Evolutionary conservation across 2,113 vertebrate species (phyloP).

Genomic region (Planiliza haematocheilus): DNA sequence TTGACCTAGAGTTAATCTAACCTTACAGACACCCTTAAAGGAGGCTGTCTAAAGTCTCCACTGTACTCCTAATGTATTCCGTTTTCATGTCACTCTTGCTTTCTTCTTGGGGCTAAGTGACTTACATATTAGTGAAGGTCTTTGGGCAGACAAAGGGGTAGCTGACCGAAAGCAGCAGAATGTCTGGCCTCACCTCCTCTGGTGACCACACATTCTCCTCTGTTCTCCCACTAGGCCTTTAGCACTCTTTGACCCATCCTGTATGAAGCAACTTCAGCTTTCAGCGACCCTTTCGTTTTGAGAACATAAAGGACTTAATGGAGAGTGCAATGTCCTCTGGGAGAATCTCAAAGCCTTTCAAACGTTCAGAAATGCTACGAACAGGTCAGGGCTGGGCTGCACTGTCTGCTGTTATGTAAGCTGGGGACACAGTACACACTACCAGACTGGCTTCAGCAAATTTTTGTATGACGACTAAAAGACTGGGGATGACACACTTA

Average conservation of each 20-base stretch:
- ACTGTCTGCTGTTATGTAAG: not conserved
- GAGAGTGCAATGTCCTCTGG: slow-evolving; percentile 30
- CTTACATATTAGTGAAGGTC: not conserved
- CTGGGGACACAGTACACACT: no score
- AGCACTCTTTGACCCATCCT: not conserved
- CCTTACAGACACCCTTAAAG: not conserved
- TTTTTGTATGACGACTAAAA: no score
- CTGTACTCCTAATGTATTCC: not conserved
- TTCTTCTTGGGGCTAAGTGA: not conserved
- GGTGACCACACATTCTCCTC: slow-evolving; percentile 16
- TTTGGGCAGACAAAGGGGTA: not conserved
- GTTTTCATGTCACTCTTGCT: not conserved
- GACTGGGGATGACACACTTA: no score
- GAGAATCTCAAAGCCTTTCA: slow-evolving; percentile 42
- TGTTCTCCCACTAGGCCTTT: slow-evolving; percentile 11
- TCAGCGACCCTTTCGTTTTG: slow-evolving; percentile 36
- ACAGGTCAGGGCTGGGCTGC: slow-evolving; percentile 19
- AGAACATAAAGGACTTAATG: slow-evolving; percentile 41
- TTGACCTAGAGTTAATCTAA: not conserved
- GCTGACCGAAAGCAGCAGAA: not conserved
- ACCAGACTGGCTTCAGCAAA: no score
- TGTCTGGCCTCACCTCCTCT: slow-evolving; percentile 1
- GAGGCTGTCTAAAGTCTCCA: not conserved
- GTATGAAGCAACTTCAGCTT: slow-evolving; percentile 1
- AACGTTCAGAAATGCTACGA: slow-evolving; percentile 8